Evolutionary conservation across 2,113 vertebrate genomes (phyloP).

Genomic region (Columba janthina): DNA sequence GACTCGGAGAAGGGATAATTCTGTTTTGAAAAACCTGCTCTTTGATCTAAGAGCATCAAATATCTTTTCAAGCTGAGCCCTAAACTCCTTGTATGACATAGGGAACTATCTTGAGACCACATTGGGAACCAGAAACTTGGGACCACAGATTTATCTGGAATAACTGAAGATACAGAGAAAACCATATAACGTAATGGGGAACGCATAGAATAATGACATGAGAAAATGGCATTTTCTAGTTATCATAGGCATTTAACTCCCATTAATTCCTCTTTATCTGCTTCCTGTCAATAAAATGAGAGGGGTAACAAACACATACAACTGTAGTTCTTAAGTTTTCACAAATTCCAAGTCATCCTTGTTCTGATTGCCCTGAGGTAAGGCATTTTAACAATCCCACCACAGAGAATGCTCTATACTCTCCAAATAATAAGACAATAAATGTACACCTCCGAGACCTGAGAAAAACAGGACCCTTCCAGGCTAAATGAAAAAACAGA

Average conservation of each 20-base stretch:
- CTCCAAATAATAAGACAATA: background rate
- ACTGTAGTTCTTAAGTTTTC: background rate
- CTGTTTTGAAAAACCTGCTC: background rate
- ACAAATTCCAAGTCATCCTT: background rate
- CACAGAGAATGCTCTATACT: background rate
- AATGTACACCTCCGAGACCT: background rate
- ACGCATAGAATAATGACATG: accelerated
- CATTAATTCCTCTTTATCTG: background rate
- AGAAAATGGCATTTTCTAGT: background rate
- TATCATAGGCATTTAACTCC: background rate
- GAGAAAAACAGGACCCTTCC: background rate
- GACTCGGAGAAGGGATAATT: background rate
- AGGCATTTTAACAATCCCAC: background rate
- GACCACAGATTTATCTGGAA: background rate
- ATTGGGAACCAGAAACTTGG: background rate
- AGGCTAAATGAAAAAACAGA: background rate
- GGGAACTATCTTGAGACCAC: background rate
- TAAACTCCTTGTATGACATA: background rate
- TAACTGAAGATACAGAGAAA: background rate
- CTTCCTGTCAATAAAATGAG: background rate
- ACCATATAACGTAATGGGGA: background rate
- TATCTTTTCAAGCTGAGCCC: background rate
- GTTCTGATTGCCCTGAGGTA: background rate
- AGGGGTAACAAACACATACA: background rate
- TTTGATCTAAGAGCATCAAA: background rate